These are phyloP conservation scores for Lypha dubia DNA, from an alignment of 2,888 invertebrate species.

Conservation along the genomic window DNA sequence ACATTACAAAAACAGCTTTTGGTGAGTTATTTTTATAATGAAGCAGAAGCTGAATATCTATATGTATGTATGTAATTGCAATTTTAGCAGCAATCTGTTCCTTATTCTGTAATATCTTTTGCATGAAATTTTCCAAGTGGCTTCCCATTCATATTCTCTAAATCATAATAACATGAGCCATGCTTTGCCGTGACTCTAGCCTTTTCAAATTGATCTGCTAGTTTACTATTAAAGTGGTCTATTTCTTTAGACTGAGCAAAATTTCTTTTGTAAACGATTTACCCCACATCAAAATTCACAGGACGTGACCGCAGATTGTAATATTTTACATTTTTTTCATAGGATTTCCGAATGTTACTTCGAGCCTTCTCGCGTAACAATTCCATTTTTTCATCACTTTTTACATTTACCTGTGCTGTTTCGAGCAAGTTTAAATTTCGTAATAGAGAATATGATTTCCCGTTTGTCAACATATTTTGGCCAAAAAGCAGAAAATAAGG, in stretches of 20 bases:
- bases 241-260: neutral
- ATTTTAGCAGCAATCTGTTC: too few relatives aligned
- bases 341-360: neutral
- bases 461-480: too few relatives aligned
- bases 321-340: constrained; percentile 6
- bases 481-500: too few relatives aligned
- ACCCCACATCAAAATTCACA: neutral
- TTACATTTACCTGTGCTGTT: too few relatives aligned
- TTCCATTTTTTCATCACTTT: neutral
- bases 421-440: too few relatives aligned
- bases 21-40: too few relatives aligned
- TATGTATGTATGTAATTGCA: too few relatives aligned
- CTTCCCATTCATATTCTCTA: neutral
- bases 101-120: neutral
- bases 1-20: too few relatives aligned
- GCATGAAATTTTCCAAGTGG: neutral
- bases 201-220: neutral
- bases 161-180: neutral
- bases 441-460: too few relatives aligned
- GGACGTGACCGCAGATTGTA: constrained; percentile 12
- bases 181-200: neutral
- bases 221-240: neutral
- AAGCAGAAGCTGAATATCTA: too few relatives aligned
- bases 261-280: constrained; percentile 23
- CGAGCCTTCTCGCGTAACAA: neutral